Base-by-base conservation (phyloP, 1,140 invertebrate species). In the Eriocheir sinensis region DNA sequence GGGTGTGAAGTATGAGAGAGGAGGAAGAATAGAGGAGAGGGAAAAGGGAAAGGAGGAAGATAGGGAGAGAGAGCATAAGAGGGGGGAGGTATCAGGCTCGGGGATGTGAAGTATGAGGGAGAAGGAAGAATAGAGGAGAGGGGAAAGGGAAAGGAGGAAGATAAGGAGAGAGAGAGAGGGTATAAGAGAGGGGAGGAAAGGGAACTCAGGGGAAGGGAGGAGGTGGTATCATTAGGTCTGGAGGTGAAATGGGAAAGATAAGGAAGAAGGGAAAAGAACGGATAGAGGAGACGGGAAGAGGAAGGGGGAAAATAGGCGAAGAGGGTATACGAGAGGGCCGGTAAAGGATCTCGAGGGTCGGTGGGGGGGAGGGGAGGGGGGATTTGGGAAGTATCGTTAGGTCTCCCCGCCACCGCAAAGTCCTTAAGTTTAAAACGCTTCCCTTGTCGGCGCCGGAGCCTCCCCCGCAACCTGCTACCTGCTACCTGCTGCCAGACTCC, bases 161-260 rank as follows among this genome's bases (percentile, higher is more conserved):
- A 81, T 4, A 27, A 81, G 34, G 34, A 83, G 80, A n/a, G 2
- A 72, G 60, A 72, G n/a, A 15, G 60, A n/a, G 60, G 60, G n/a
- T 15, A 72, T 15, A n/a, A n/a, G 60, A 72, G 60, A 15, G n/a
- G n/a, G 12, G 60, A 15, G 60, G 60, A 72, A 72, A 72, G 12
- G 60, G 60, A n/a, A 72, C 12, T 72, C 60, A 72, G 60, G 60
- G n/a, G n/a, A 72, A 72, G 60, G 60, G 60, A 72, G 60, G 60
- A 72, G n/a, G 60, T 15, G 12, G 60, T 72, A n/a, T n/a, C n/a
- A n/a, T n/a, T n/a, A n/a, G n/a, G n/a, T n/a, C n/a, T n/a, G n/a
- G n/a, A n/a, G 60, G 60, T 15, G 60, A 72, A 15, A 72, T n/a
- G 12, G 12, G 60, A 72, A 72, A 72, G 60, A 72, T 72, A 72